A percentile compares a stretch with the other conserved stretches of the same genome.
phyloP scores from a whole-genome alignment of 2,888 invertebrate genomes.

The Bellardia pandia region DNA sequence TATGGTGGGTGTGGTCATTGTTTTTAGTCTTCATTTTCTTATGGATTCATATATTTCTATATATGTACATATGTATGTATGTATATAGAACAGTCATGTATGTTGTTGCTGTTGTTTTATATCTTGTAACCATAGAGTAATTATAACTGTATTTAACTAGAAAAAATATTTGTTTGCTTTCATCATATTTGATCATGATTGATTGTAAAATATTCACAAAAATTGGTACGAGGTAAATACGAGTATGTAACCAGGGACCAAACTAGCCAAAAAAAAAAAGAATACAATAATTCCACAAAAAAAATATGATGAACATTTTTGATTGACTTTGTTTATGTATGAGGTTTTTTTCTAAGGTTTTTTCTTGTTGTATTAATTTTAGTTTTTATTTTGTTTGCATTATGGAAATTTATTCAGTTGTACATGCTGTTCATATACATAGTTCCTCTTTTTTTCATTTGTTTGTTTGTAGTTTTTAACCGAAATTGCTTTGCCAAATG shows the following conservation, averaged over 20 bases:
- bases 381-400: slow-evolving; percentile 64
- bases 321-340: slow-evolving; percentile 71
- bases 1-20: slow-evolving; percentile 70
- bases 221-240: slow-evolving; percentile 10
- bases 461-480: slow-evolving; percentile 52
- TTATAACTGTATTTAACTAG: slow-evolving; percentile 72
- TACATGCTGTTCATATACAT: slow-evolving; percentile 44
- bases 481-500: slow-evolving; percentile 72
- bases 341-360: slow-evolving; percentile 34
- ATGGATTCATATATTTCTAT: slow-evolving; percentile 2
- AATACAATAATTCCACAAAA: neutral
- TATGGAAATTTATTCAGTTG: slow-evolving; percentile 69
- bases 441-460: neutral
- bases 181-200: slow-evolving; percentile 74
- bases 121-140: slow-evolving; percentile 69
- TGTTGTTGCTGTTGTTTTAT: slow-evolving; percentile 39
- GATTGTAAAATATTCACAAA: slow-evolving; percentile 68
- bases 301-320: slow-evolving; percentile 65
- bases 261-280: neutral
- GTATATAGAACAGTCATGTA: slow-evolving; percentile 22
- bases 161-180: slow-evolving; percentile 71
- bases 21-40: slow-evolving; percentile 34
- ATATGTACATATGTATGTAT: too few relatives aligned
- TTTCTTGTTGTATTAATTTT: slow-evolving; percentile 56
- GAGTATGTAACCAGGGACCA: neutral